Conservation (phyloP, 30 jellyfish, hydroid and myxozoan species). For the Nemopilema nomurai region DNA sequence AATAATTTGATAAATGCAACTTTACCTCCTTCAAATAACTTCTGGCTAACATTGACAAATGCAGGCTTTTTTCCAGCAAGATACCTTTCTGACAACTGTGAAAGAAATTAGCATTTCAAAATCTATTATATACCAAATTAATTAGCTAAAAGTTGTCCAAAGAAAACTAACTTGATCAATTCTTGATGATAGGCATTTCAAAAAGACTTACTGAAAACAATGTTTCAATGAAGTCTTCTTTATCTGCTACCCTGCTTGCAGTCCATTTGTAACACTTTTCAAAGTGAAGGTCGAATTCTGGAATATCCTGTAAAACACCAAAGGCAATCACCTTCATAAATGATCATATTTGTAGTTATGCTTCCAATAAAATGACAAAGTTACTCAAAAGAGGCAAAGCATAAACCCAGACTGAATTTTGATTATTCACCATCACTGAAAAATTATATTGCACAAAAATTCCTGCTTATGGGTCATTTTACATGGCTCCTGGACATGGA, state of each 20-base stretch:
- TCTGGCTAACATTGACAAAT: slow-evolving; percentile 82
- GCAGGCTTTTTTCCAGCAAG: slow-evolving; percentile 89
- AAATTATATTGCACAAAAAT: too few relatives aligned
- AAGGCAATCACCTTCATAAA: not conserved
- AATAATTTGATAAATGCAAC: not conserved
- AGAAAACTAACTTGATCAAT: too few relatives aligned
- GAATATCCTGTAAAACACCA: slow-evolving; percentile 65
- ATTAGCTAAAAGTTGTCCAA: not conserved
- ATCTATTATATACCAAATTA: not conserved
- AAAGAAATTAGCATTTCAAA: not conserved
- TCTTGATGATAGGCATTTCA: not conserved
- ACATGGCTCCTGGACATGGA: too few relatives aligned
- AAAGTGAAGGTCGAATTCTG: slow-evolving; percentile 92
- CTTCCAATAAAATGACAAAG: not conserved
- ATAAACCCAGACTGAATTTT: too few relatives aligned
- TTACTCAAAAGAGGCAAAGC: not conserved
- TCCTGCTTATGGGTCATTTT: too few relatives aligned
- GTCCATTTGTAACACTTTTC: slow-evolving; percentile 95
- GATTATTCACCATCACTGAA: too few relatives aligned
- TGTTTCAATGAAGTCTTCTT: slow-evolving; percentile 89
- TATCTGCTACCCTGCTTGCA: slow-evolving; percentile 89
- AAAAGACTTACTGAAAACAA: slow-evolving; percentile 69
- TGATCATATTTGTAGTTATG: not conserved
- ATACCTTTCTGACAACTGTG: slow-evolving; percentile 85
- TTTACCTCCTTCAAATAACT: slow-evolving; percentile 72